phyloP scores from a whole-genome alignment of 2,888 invertebrate genomes.

The Augiades crinisus region DNA sequence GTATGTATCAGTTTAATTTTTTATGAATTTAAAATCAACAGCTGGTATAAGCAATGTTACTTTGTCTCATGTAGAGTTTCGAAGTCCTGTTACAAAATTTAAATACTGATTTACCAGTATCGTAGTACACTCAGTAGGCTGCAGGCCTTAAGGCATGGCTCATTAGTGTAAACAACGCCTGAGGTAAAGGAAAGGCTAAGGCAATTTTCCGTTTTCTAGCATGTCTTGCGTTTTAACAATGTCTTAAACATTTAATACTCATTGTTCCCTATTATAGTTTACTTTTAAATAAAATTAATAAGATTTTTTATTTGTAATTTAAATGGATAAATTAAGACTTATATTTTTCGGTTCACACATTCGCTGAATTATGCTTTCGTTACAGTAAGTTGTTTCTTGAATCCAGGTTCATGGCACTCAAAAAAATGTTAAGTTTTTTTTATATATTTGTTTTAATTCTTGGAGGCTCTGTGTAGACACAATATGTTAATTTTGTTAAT shows the following conservation, averaged over 20 bases:
- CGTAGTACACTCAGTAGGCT: neutral
- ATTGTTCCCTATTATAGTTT: constrained; percentile 26
- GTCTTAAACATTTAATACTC: constrained; percentile 3
- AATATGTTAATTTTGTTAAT: no score
- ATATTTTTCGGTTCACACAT: no score
- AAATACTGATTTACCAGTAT: constrained; percentile 5
- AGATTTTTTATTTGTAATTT: neutral
- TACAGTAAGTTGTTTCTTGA: no score
- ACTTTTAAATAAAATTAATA: neutral
- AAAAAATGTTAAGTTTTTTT: neutral
- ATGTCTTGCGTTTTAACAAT: constrained; percentile 5
- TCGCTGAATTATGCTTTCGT: no score
- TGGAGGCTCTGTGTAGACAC: no score
- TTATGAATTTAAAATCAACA: no score
- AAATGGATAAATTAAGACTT: neutral
- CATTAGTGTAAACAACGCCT: constrained; percentile 21
- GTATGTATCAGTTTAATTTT: no score
- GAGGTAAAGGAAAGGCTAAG: constrained; percentile 13
- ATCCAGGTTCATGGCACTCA: no score
- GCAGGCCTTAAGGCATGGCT: neutral
- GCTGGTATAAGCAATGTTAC: no score
- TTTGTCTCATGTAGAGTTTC: neutral
- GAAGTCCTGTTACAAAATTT: constrained; percentile 4
- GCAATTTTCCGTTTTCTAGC: constrained; percentile 14
- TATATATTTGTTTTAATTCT: no score